Conservation (phyloP, 2,797 vertebrate species). For the Notamacropus eugenii region DNA sequence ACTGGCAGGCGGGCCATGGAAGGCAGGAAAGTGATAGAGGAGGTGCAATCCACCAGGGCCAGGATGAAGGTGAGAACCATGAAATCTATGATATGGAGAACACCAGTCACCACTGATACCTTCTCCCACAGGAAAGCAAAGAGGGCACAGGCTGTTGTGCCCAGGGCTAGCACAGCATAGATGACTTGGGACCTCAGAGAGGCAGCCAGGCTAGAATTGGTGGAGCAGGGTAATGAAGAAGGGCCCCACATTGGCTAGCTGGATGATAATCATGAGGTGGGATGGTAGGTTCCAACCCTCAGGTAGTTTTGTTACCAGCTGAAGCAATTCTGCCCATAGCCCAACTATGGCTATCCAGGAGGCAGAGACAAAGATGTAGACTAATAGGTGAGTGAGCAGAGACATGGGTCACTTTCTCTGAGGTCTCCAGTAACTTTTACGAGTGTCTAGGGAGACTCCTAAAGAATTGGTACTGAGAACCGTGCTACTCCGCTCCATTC, state of each 20-base stretch:
- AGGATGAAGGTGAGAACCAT: conserved; percentile 94
- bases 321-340: conserved; percentile 95
- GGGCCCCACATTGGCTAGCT: conserved; percentile 94
- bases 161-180: conserved; percentile 86
- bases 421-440: not conserved
- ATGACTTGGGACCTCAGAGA: conserved; percentile 89
- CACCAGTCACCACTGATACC: conserved; percentile 84
- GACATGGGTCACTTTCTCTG: conserved; percentile 84
- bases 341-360: conserved; percentile 97
- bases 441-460: not conserved
- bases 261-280: conserved; percentile 95
- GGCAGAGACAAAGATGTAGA: conserved; percentile 91
- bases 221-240: conserved; percentile 91
- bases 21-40: conserved; percentile 96
- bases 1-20: conserved; percentile 94
- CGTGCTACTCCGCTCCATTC: too few relatives aligned
- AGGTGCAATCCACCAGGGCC: conserved; percentile 95
- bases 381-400: conserved; percentile 89
- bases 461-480: not conserved
- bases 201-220: conserved; percentile 85
- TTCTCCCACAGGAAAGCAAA: conserved; percentile 91
- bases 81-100: conserved; percentile 87
- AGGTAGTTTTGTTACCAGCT: conserved; percentile 91
- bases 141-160: conserved; percentile 87
- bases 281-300: conserved; percentile 96